Evolutionary conservation across 2,888 invertebrate genomes (phyloP), one percentile per base, ranked within the genome.

Genomic region (Acronicta aceris): DNA sequence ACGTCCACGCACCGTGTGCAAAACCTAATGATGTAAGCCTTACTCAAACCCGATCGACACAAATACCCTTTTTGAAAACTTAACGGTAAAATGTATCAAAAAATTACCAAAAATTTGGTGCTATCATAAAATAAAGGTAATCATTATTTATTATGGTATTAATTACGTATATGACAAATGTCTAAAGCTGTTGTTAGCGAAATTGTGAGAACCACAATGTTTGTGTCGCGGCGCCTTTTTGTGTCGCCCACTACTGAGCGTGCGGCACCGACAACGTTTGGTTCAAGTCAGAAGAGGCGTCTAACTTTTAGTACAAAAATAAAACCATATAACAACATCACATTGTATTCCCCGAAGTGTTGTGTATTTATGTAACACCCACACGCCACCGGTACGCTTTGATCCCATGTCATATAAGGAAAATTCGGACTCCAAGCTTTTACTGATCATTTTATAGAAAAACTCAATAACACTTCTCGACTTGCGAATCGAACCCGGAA

Each of bases 161-260:
- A 68, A 70, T 73, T 70, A 75, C 65, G 65, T 60, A 65, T 74
- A 76, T 77, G 76, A 76, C 63, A 76, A 65, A 79, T 76, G 67
- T 64, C 74, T 58, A 71, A 64, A 76, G 65, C 60, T 33, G 74
- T 71, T 76, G 74, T 76, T 74, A 76, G 78, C 81, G 79, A 86
- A 74, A 84, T 84, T 80, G 71, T 78, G 82, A 79, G 79, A 81
- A 82, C 82, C 81, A 83, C 79, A 80, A 80, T 78, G 82, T 86
- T 85, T 86, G 84, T 85, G 81, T 78, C 76, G 77, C 71, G 74
- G 76, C 71, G 71, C 76, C 81, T 82, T 84, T 81, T 79, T 78
- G 65, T 72, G 57, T 81, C 86, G 84, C 84, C 87, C 86, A 86
- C 85, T 54, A 55, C 41, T 52, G 7, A 61, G 60, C 62, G 52